phyloP scores from a whole-genome alignment of 2,888 invertebrate genomes.

The Spodoptera picta region DNA sequence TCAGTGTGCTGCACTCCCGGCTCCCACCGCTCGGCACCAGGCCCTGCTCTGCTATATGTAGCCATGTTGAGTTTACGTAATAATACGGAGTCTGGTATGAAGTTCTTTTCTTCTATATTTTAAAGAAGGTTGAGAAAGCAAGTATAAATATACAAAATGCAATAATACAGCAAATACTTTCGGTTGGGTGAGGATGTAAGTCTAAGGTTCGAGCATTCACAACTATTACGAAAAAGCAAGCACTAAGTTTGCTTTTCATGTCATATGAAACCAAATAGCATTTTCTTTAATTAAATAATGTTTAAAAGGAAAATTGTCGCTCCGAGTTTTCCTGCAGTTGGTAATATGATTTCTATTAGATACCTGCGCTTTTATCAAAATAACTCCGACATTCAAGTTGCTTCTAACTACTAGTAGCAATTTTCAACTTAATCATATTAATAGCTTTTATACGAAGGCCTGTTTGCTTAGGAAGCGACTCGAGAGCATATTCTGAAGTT shows the following conservation, averaged over 20 bases:
- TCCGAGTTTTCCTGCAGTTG: too few species aligned
- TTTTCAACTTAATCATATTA: slow-evolving; percentile 54
- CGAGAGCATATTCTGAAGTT: slow-evolving; percentile 60
- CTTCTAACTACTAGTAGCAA: slow-evolving; percentile 39
- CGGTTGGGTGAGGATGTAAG: too few species aligned
- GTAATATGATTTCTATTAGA: background rate
- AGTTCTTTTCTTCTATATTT: too few species aligned
- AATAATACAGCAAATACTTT: too few species aligned
- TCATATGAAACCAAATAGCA: too few species aligned
- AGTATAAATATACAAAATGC: too few species aligned
- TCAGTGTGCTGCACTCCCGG: slow-evolving; percentile 69
- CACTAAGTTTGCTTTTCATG: too few species aligned
- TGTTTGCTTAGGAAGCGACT: slow-evolving; percentile 55
- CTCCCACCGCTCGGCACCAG: slow-evolving; percentile 50
- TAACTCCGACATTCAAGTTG: slow-evolving; percentile 31
- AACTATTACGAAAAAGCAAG: too few species aligned
- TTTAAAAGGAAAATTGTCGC: too few species aligned
- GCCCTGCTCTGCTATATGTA: slow-evolving; percentile 42
- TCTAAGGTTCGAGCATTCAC: too few species aligned
- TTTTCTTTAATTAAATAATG: background rate
- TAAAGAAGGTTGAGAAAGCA: too few species aligned
- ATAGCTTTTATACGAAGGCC: slow-evolving; percentile 52
- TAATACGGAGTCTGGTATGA: slow-evolving; percentile 6
- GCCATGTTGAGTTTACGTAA: slow-evolving; percentile 58
- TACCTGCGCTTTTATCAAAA: slow-evolving; percentile 32